Evolutionary conservation across 2,888 invertebrate genomes (phyloP), one percentile per base, ranked within the genome.

Genomic region (Calameuta pallipes): DNA sequence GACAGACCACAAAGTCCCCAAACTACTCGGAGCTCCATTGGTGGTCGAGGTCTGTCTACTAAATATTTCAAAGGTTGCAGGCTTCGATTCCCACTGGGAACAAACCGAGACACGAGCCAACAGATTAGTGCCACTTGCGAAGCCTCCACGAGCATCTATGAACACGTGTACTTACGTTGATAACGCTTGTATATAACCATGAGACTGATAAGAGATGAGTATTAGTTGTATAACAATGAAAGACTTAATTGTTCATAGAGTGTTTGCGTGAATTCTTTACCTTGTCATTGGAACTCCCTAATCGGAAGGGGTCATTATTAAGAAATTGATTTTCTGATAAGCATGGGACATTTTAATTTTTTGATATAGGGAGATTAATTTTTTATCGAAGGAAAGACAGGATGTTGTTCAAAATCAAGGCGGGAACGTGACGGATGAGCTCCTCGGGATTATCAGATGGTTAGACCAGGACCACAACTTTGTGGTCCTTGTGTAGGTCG

Each of bases 391-490:
- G 2, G 23, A 56, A 23, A 56, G 56, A 23, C 56, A 23, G 1
- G 56, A 9, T 15, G 23, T 9, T 15, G 36, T 36, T 36, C 36
- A 12, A 36, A 36, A 36, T 12, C 36, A 12, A 36, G 36, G 12
- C 36, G 12, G 12, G 56, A 2, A 56, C 23, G 56, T 23, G 56
- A 56, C 56, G 56, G 23, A 56, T 15, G 23, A 56, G 23, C 56
- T 56, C 56, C 2, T 23, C 56, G 56, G 56, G 56, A 1, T 56
- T 56, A 56, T 56, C 85, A 84, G 83, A 81, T 76, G 85, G 84
- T 87, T 86, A 83, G 82, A 82, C 80, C 82, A 83, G 83, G 76
- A 83, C 88, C 88, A 77, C 87, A 86, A 82, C 78, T 81, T 78
- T 86, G 88, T 76, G 87, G 86, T 81, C 81, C 79, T 82, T 84